Conservation (phyloP, 2,888 invertebrate genomes). For the Didymodactylos carnosus region DNA sequence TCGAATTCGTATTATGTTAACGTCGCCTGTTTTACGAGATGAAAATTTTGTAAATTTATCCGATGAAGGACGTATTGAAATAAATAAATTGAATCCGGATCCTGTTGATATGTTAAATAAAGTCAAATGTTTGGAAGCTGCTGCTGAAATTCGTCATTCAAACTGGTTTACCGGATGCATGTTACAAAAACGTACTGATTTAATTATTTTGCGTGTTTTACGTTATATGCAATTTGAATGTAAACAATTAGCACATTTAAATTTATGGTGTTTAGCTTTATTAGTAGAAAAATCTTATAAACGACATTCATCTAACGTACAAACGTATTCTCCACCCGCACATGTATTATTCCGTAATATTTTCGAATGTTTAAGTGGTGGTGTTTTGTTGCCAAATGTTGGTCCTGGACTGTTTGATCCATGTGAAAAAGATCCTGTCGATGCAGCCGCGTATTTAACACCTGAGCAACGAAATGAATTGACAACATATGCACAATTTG, state of each 20-base stretch:
- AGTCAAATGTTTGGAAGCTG: constrained; percentile 97
- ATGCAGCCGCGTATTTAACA: not conserved
- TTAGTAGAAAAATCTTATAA: not conserved
- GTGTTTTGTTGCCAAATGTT: not conserved
- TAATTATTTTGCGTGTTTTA: not conserved
- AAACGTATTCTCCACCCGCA: too few species aligned
- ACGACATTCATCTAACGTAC: too few species aligned
- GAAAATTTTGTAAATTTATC: not conserved
- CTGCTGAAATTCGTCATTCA: constrained; percentile 44
- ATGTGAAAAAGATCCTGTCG: not conserved
- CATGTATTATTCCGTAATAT: not conserved
- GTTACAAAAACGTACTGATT: not conserved
- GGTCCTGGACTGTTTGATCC: not conserved
- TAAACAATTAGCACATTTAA: not conserved
- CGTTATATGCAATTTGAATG: not conserved
- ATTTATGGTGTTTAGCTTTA: not conserved
- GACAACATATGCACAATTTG: not conserved
- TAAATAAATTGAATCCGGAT: constrained; percentile 35
- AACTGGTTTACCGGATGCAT: not conserved
- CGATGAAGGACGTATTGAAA: not conserved
- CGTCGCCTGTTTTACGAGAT: constrained; percentile 11
- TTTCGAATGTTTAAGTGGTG: not conserved
- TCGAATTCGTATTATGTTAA: not conserved
- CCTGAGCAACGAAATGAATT: not conserved
- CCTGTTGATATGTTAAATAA: constrained; percentile 82